Evolutionary conservation across 2,797 vertebrate species (phyloP).

Genomic region (Channallabes apus): DNA sequence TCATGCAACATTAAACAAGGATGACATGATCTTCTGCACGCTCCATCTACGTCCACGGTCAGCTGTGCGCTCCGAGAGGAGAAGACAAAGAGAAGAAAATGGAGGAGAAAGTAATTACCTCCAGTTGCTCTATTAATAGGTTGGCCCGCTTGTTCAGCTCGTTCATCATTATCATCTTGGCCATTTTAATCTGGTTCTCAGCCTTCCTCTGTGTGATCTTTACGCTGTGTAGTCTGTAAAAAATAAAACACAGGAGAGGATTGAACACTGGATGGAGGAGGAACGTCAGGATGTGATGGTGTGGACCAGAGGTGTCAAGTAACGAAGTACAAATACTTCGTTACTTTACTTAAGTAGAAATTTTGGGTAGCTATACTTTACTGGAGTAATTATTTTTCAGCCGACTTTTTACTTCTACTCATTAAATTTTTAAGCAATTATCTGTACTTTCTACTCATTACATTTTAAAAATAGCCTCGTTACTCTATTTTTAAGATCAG

Average conservation of each 20-base stretch:
- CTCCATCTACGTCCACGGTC: slow-evolving; percentile 59
- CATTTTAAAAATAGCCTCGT: too few species aligned
- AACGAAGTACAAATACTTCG: too few species aligned
- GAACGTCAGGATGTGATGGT: background rate
- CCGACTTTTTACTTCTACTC: too few species aligned
- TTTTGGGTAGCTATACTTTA: too few species aligned
- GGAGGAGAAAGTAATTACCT: slow-evolving; percentile 82
- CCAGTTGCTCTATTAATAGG: slow-evolving; percentile 94
- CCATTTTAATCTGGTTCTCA: slow-evolving; percentile 99
- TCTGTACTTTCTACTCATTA: too few species aligned
- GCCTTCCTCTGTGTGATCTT: slow-evolving; percentile 92
- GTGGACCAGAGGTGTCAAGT: too few species aligned
- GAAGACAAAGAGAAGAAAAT: slow-evolving; percentile 39
- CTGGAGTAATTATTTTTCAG: too few species aligned
- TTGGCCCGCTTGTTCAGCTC: slow-evolving; percentile 97
- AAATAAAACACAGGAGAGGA: slow-evolving; percentile 43
- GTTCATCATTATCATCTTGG: slow-evolving; percentile 97
- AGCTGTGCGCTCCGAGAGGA: slow-evolving; percentile 62
- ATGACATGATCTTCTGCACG: slow-evolving; percentile 53
- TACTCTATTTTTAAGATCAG: too few species aligned
- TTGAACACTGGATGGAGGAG: slow-evolving; percentile 36
- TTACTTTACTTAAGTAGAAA: too few species aligned
- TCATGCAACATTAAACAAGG: slow-evolving; percentile 60
- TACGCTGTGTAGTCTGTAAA: slow-evolving; percentile 86
- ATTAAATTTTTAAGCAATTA: too few species aligned